Conservation (phyloP, 1,140 invertebrate species). For the Cotesia vestalis region DNA sequence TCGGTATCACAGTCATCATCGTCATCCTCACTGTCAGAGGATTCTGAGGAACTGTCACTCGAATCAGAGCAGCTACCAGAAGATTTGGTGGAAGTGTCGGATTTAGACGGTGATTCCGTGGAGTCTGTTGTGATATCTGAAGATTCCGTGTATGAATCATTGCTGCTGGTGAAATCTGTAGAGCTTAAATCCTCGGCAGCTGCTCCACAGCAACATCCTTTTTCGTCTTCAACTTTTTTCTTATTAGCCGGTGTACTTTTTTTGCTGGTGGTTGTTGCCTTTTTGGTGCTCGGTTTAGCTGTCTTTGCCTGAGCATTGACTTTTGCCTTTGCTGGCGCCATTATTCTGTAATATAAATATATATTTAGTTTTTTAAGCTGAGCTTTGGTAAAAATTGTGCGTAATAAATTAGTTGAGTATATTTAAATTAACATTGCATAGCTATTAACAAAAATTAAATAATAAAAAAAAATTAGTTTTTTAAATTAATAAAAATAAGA, state of each 20-base stretch:
- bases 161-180: slow-evolving; percentile 1
- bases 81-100: not conserved
- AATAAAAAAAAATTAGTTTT: no score
- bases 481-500: no score
- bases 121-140: no score
- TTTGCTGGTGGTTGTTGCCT: not conserved
- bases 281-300: no score
- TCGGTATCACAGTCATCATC: not conserved
- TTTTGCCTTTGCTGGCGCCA: no score
- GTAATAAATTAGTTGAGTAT: no score
- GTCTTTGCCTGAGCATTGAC: no score
- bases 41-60: not conserved
- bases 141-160: not conserved
- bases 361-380: no score
- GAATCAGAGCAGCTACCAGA: not conserved
- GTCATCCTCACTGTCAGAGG: not conserved
- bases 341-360: no score
- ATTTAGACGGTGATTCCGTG: not conserved
- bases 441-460: no score
- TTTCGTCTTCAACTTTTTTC: not conserved
- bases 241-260: not conserved
- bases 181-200: not conserved
- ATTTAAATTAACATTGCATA: no score
- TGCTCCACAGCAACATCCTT: slow-evolving; percentile 5
- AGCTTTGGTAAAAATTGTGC: no score